Evolutionary conservation across 30 jellyfish, hydroid and myxozoan genomes (phyloP).

Genomic region (Turritopsis rubra): DNA sequence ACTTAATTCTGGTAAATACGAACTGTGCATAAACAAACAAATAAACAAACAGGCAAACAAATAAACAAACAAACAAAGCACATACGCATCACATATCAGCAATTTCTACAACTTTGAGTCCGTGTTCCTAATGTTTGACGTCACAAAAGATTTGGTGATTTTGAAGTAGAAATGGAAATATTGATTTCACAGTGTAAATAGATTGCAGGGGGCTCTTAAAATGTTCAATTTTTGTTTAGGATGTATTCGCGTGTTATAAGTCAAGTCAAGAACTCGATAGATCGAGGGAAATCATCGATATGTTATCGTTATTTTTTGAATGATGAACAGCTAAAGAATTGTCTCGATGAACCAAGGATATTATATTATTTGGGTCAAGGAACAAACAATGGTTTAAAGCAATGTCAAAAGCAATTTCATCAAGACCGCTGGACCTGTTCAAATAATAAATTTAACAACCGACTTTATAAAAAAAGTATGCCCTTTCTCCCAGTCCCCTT

Average conservation of each 20-base stretch:
- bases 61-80: too few relatives aligned
- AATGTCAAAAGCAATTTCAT: constrained; percentile 16
- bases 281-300: not conserved
- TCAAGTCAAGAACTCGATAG: not conserved
- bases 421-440: constrained; percentile 26
- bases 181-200: not conserved
- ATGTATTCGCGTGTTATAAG: constrained; percentile 16
- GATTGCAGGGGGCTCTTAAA: not conserved
- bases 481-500: not conserved
- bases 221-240: not conserved
- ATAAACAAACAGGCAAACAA: not conserved
- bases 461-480: constrained; percentile 15
- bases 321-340: not conserved
- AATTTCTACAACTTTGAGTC: too few relatives aligned
- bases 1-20: not conserved
- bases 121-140: not conserved
- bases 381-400: constrained; percentile 9
- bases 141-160: not conserved
- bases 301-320: constrained; percentile 11
- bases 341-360: constrained; percentile 9
- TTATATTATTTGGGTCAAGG: constrained; percentile 23
- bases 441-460: not conserved
- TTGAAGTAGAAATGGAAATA: not conserved
- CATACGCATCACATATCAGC: too few relatives aligned
- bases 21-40: not conserved